Evolutionary conservation across 2,888 invertebrate genomes (phyloP).

Genomic region (Baccha elongata): DNA sequence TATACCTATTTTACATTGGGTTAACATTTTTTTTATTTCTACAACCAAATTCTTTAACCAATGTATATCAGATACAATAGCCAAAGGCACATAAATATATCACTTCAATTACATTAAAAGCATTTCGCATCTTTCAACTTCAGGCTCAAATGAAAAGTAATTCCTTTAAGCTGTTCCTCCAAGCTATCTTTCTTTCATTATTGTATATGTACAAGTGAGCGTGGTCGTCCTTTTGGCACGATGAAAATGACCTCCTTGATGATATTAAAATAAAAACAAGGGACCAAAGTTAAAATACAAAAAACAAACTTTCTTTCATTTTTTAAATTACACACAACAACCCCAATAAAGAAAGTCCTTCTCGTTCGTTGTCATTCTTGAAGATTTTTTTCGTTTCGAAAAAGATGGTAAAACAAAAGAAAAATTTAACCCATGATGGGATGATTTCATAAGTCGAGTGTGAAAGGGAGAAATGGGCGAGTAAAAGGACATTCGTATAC

Average conservation of each 20-base stretch:
- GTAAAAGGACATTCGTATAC: slow-evolving; percentile 1
- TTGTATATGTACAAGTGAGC: slow-evolving; percentile 42
- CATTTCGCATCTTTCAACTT: slow-evolving; percentile 37
- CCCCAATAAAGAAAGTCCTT: slow-evolving; percentile 56
- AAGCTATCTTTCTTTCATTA: slow-evolving; percentile 28
- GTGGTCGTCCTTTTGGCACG: slow-evolving; percentile 29
- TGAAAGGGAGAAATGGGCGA: neutral
- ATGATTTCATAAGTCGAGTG: slow-evolving; percentile 11
- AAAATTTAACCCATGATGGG: slow-evolving; percentile 40
- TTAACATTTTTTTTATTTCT: neutral
- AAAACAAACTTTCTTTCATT: slow-evolving; percentile 43
- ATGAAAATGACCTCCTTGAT: slow-evolving; percentile 48
- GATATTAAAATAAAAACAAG: slow-evolving; percentile 22
- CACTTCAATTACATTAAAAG: slow-evolving; percentile 58
- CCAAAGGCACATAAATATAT: slow-evolving; percentile 41
- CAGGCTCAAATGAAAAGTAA: slow-evolving; percentile 52
- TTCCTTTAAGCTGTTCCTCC: slow-evolving; percentile 54
- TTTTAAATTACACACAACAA: slow-evolving; percentile 58
- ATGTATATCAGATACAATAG: slow-evolving; percentile 5
- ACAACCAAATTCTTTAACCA: neutral
- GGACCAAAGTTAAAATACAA: slow-evolving; percentile 13
- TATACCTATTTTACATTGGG: slow-evolving; percentile 7
- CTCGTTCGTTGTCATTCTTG: slow-evolving; percentile 24
- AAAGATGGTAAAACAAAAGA: slow-evolving; percentile 40
- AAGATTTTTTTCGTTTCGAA: slow-evolving; percentile 13